Evolutionary conservation across 2,113 vertebrate species (phyloP), one percentile per base, ranked within the genome.

Genomic region (Chaetura pelagica): DNA sequence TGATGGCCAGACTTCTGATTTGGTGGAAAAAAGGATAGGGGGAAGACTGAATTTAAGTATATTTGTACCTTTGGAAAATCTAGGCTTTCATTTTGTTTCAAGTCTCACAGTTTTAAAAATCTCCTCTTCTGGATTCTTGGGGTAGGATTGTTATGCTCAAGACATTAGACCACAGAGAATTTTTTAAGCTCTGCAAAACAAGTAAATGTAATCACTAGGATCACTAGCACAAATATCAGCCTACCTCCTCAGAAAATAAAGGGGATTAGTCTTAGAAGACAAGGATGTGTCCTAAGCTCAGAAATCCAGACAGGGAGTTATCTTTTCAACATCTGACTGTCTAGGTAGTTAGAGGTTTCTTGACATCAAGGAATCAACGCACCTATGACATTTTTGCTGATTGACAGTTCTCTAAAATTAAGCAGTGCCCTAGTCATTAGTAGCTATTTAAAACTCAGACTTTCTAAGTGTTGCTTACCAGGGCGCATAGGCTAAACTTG

Each of bases 361-460:
- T 11, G 2, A 34, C 71, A 59, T n/a, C 3, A 4, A 81, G 22
- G 44, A 86, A 72, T 72, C 61, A 89, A 90, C 81, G 64, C 49
- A 93, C 30, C 40, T 72, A 21, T 3, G 44, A 54, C 5, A 19
- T 49, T 72, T 29, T 74, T 89, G 38, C 12, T 95, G 85, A 84
- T 48, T 92, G 92, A 87, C 76, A 93, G 61, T 15, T 27, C 55
- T 88, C 54, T 90, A 55, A 94, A 92, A 92, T 92, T 74, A 83
- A n/a, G 8, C 84, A 81, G 58, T 75, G 46, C 62, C 68, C 54
- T 34, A 42, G 57, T 40, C 84, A 64, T 90, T 93, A 93, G 32
- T 14, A 84, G 32, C n/a, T 92, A 89, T 92, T 95, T 96, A 82
- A 90, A 94, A 93, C 21, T 42, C 80, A 96, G 84, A 83, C n/a